Evolutionary conservation across 2,888 invertebrate genomes (phyloP).

Genomic region (Bruchidius siliquastri): DNA sequence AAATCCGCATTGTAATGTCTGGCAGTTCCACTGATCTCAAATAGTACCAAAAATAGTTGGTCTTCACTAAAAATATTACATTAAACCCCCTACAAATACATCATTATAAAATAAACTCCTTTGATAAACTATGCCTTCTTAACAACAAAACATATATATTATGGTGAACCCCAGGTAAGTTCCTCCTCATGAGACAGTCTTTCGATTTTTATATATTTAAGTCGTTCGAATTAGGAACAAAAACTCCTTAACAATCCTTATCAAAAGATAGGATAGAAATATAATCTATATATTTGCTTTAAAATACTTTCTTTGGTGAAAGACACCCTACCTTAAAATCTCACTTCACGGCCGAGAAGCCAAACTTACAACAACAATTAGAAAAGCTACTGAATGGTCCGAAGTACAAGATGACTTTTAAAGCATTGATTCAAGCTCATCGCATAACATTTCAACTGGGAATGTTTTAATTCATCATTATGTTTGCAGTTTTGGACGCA

Average conservation of each 20-base stretch:
- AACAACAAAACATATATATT: constrained; percentile 25
- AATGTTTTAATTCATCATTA: neutral
- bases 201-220: neutral
- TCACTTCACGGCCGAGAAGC: neutral
- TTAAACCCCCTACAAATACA: constrained; percentile 11
- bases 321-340: neutral
- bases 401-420: neutral
- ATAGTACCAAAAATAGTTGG: constrained; percentile 6
- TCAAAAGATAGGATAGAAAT: neutral
- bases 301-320: neutral
- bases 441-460: neutral
- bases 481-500: too few relatives aligned
- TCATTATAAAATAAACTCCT: constrained; percentile 16
- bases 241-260: neutral
- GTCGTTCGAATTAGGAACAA: neutral
- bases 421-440: neutral
- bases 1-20: neutral
- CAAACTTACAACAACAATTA: neutral
- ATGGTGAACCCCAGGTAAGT: constrained; percentile 19
- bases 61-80: constrained; percentile 13
- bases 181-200: constrained; percentile 15
- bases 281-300: neutral
- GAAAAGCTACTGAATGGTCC: neutral
- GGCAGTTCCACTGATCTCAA: constrained; percentile 4
- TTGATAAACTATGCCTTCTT: constrained; percentile 19